Percentiles rank a stretch among this genome's conserved stretches.
Conservation (phyloP, 1,140 invertebrate genomes). For the Neodiprion lecontei region DNA sequence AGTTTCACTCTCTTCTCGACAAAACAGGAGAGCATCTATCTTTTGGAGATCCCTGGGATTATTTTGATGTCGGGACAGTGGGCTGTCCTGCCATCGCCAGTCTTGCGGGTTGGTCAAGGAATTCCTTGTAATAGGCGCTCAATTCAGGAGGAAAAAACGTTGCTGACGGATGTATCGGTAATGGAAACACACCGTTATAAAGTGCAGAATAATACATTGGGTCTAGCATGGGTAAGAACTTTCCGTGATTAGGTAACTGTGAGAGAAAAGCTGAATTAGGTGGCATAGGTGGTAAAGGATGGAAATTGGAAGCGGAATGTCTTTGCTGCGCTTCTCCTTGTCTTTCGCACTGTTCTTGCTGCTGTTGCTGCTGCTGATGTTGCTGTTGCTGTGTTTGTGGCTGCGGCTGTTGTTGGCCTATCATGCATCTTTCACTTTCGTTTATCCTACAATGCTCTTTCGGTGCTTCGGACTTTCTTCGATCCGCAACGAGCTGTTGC, state of each 20-base stretch:
- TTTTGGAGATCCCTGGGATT: slow-evolving; percentile 27
- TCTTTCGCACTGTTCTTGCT: slow-evolving; percentile 12
- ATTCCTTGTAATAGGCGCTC: slow-evolving; percentile 58
- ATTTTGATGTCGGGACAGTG: slow-evolving; percentile 58
- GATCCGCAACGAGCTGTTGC: slow-evolving; percentile 43
- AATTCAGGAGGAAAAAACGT: slow-evolving; percentile 54
- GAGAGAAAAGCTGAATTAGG: slow-evolving; percentile 38
- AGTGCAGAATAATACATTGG: slow-evolving; percentile 57
- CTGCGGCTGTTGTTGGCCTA: slow-evolving; percentile 33
- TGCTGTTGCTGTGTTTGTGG: slow-evolving; percentile 23
- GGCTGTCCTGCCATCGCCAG: slow-evolving; percentile 50
- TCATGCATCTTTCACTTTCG: slow-evolving; percentile 45
- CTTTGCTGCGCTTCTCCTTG: slow-evolving; percentile 35
- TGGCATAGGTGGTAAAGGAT: slow-evolving; percentile 37
- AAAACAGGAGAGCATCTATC: background rate
- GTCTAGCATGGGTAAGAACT: slow-evolving; percentile 56
- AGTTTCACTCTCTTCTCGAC: background rate
- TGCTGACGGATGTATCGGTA: slow-evolving; percentile 42
- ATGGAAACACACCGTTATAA: slow-evolving; percentile 56
- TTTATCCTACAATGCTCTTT: slow-evolving; percentile 38
- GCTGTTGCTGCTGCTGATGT: slow-evolving; percentile 26
- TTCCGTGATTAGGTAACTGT: slow-evolving; percentile 50
- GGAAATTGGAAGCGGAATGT: slow-evolving; percentile 48
- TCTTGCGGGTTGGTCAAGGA: slow-evolving; percentile 52
- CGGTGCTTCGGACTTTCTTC: slow-evolving; percentile 45